Evolutionary conservation across 2,888 invertebrate genomes (phyloP).

Genomic region (Tanypteryx hageni): DNA sequence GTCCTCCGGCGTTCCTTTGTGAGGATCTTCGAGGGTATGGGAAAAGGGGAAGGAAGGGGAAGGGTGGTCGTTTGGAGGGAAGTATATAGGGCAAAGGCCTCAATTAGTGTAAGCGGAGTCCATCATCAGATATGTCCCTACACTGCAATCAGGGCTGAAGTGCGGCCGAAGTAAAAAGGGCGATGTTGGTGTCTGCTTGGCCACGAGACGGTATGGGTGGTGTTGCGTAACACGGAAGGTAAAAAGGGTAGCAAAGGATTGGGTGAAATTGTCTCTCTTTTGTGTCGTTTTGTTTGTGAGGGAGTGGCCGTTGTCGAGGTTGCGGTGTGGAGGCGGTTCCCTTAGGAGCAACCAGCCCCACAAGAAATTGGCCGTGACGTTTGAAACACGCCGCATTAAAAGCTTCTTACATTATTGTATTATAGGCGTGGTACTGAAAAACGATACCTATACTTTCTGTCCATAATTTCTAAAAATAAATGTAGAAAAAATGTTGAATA

Average conservation of each 20-base stretch:
- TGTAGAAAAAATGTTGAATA: no score
- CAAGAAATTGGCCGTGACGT: no score
- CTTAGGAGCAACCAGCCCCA: no score
- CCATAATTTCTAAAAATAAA: no score
- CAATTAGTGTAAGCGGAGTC: conserved; percentile 20
- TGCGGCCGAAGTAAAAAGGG: background rate
- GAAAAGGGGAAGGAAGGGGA: background rate
- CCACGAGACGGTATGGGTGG: background rate
- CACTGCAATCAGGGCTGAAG: background rate
- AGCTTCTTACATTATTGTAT: no score
- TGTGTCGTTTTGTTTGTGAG: background rate
- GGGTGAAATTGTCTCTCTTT: background rate
- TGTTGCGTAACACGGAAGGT: background rate
- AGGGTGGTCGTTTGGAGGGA: background rate
- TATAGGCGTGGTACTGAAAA: no score
- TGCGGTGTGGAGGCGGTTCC: no score
- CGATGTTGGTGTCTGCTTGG: background rate
- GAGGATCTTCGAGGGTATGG: background rate
- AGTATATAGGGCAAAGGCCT: background rate
- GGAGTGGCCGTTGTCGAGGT: no score
- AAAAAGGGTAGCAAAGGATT: background rate
- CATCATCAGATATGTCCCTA: conserved; percentile 3
- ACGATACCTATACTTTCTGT: no score
- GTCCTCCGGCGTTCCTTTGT: background rate
- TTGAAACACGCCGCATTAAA: no score